These are phyloP conservation scores for Drosophila histrio DNA, from an alignment of 2,888 invertebrate genomes.

Conservation along the genomic window DNA sequence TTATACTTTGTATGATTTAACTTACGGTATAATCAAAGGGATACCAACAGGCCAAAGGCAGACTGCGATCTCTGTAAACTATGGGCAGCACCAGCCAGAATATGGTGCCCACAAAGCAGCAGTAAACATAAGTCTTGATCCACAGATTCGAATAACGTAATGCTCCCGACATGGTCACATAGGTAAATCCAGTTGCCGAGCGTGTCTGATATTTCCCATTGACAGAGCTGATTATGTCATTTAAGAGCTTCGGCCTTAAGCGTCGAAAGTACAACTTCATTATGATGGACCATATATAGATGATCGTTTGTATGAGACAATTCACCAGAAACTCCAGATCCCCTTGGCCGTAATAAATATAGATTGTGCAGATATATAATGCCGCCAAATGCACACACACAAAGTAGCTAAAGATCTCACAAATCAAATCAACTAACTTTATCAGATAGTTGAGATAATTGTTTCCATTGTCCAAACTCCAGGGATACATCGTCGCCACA, in stretches of 20 bases:
- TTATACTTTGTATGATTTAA: neutral
- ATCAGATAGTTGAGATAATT: neutral
- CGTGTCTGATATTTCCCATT: slow-evolving; percentile 61
- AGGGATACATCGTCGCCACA: slow-evolving; percentile 66
- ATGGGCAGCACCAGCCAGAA: slow-evolving; percentile 65
- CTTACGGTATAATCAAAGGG: slow-evolving; percentile 78
- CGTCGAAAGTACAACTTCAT: slow-evolving; percentile 78
- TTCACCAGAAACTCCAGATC: slow-evolving; percentile 72
- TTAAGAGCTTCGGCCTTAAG: slow-evolving; percentile 36
- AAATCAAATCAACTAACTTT: slow-evolving; percentile 11
- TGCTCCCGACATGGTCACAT: slow-evolving; percentile 67
- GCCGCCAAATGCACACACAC: slow-evolving; percentile 63
- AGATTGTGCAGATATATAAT: slow-evolving; percentile 72
- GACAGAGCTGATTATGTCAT: slow-evolving; percentile 54
- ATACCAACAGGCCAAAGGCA: slow-evolving; percentile 81
- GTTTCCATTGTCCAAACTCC: slow-evolving; percentile 3
- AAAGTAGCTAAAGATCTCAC: slow-evolving; percentile 69
- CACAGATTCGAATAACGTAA: slow-evolving; percentile 55
- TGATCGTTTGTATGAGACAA: slow-evolving; percentile 71
- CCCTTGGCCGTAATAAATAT: slow-evolving; percentile 52
- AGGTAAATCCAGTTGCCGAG: slow-evolving; percentile 76
- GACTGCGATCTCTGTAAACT: slow-evolving; percentile 62
- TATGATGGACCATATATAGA: slow-evolving; percentile 70
- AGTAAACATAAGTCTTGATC: slow-evolving; percentile 62
- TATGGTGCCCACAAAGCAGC: slow-evolving; percentile 52